Conservation (phyloP, 2,113 vertebrate genomes). For the Anarhynchus alexandrinus region DNA sequence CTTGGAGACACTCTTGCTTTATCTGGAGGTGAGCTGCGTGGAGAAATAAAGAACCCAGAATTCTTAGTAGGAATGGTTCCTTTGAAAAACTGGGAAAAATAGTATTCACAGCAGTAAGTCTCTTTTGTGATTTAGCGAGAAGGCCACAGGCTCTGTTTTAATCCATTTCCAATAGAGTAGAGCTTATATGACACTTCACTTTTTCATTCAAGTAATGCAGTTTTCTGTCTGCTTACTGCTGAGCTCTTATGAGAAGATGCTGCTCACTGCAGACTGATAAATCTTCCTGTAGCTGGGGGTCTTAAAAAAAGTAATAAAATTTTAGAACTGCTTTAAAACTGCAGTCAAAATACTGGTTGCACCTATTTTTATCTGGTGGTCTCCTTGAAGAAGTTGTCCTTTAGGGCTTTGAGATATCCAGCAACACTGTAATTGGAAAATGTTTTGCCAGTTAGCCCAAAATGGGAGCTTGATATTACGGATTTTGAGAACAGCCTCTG, state of each 20-base stretch:
- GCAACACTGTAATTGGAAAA: background rate
- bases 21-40: background rate
- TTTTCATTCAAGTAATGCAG: constrained; percentile 39
- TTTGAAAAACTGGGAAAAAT: background rate
- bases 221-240: constrained; percentile 23
- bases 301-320: constrained; percentile 17
- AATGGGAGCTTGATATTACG: background rate
- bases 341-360: background rate
- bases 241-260: constrained; percentile 6
- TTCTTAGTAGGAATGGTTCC: background rate
- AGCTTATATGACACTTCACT: background rate
- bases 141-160: constrained; percentile 23
- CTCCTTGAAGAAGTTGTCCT: background rate
- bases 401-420: background rate
- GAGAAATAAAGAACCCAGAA: background rate
- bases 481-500: background rate
- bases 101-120: background rate
- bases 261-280: constrained; percentile 14
- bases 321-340: background rate
- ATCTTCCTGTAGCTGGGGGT: background rate
- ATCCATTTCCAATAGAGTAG: constrained; percentile 1
- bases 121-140: background rate
- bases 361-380: background rate
- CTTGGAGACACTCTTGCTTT: background rate
- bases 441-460: background rate